Evolutionary conservation across 2,888 invertebrate species (phyloP).

Genomic region (Ischnus inquisitorius): DNA sequence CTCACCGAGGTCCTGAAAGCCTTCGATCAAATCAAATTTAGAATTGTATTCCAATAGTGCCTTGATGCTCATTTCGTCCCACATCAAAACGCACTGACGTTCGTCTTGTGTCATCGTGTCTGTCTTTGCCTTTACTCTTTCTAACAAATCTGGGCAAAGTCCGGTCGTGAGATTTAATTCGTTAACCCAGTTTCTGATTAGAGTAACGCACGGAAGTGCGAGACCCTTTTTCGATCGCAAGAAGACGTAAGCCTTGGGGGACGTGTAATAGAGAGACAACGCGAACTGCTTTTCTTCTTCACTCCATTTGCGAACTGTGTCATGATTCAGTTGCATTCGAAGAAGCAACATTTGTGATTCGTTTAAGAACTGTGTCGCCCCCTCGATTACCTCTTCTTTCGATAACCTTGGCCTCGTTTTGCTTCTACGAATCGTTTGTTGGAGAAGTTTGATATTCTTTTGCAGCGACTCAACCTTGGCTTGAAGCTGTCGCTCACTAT

Average conservation of each 20-base stretch:
- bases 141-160: constrained; percentile 67
- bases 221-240: constrained; percentile 70
- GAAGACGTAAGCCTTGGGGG: constrained; percentile 75
- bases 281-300: constrained; percentile 74
- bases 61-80: constrained; percentile 72
- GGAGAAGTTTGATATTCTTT: too few species aligned
- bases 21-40: constrained; percentile 71
- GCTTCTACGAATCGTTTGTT: too few species aligned
- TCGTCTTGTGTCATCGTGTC: constrained; percentile 71
- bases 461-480: too few species aligned
- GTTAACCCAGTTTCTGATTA: constrained; percentile 74
- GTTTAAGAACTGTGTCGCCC: too few species aligned
- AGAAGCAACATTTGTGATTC: too few species aligned
- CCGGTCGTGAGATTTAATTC: constrained; percentile 71
- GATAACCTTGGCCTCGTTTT: too few species aligned
- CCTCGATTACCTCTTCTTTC: too few species aligned
- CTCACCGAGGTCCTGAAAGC: constrained; percentile 72
- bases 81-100: constrained; percentile 73
- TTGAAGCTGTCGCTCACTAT: too few species aligned
- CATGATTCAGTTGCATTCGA: too few species aligned
- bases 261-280: constrained; percentile 75
- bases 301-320: too few species aligned
- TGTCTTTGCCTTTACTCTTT: constrained; percentile 70
- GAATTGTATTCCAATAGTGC: constrained; percentile 69
- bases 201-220: constrained; percentile 72